Evolutionary conservation across 2,888 invertebrate genomes (phyloP).

Genomic region (Sinodicranocentrus sp.): DNA sequence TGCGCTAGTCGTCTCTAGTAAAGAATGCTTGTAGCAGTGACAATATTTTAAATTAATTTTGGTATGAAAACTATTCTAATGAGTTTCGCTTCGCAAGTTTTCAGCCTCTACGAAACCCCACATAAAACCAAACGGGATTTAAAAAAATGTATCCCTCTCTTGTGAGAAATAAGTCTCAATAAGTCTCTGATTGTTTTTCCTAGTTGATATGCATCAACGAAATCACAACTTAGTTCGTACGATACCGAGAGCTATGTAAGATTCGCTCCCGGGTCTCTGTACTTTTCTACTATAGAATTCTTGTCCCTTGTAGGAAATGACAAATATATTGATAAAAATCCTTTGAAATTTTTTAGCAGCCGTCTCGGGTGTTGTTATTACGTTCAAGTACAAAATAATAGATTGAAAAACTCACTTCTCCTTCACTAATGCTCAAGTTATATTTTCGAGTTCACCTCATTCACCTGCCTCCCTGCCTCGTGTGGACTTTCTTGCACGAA

Average conservation of each 20-base stretch:
- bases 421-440: no score
- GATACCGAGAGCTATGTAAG: not conserved
- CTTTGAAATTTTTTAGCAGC: conserved; percentile 16
- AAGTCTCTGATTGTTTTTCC: conserved; percentile 12
- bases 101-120: conserved; percentile 35
- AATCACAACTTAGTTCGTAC: conserved; percentile 13
- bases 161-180: conserved; percentile 16
- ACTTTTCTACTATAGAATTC: not conserved
- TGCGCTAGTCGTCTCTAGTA: not conserved
- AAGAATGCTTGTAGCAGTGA: conserved; percentile 53
- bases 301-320: not conserved
- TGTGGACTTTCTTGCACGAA: no score
- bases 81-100: conserved; percentile 68
- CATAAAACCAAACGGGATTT: not conserved
- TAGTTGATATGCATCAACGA: conserved; percentile 46
- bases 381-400: no score
- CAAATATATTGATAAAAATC: not conserved
- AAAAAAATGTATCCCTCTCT: not conserved
- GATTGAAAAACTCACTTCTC: no score
- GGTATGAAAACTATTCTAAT: conserved; percentile 69
- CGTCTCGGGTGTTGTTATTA: no score
- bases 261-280: no score
- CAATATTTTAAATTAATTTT: conserved; percentile 65
- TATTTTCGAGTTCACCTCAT: no score
- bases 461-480: no score